Conservation (phyloP, 2,113 vertebrate genomes). For the Forbesichthys papilliferus region DNA sequence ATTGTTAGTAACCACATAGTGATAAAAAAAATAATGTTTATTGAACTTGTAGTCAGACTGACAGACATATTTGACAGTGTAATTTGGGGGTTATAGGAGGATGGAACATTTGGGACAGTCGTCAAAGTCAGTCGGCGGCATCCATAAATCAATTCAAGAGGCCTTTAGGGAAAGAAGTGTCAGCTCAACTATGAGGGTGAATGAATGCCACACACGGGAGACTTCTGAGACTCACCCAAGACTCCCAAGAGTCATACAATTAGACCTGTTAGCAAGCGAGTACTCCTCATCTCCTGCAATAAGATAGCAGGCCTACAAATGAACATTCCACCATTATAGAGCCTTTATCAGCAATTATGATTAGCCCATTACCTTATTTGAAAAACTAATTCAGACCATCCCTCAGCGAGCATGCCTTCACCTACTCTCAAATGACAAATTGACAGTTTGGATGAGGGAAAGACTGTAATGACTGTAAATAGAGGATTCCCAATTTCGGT, state of each 20-base stretch:
- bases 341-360: constrained; percentile 71
- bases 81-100: background rate
- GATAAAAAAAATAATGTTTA: background rate
- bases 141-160: background rate
- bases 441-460: constrained; percentile 25
- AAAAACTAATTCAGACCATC: constrained; percentile 73
- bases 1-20: too few relatives aligned
- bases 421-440: constrained; percentile 44
- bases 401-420: constrained; percentile 33
- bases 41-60: background rate
- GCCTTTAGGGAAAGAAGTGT: constrained; percentile 3
- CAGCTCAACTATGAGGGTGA: constrained; percentile 46
- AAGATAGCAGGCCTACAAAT: constrained; percentile 69
- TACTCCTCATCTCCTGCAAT: constrained; percentile 56
- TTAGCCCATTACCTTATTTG: constrained; percentile 70
- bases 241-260: constrained; percentile 62
- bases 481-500: constrained; percentile 62
- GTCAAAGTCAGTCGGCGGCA: constrained; percentile 18
- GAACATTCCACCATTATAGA: constrained; percentile 63
- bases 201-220: constrained; percentile 51
- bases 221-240: constrained; percentile 34
- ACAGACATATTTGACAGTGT: too few relatives aligned
- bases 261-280: constrained; percentile 58
- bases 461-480: background rate
- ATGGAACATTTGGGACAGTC: background rate